These are phyloP conservation scores for Eleginops maclovinus DNA, from an alignment of 2,113 vertebrate genomes.

Conservation along the genomic window DNA sequence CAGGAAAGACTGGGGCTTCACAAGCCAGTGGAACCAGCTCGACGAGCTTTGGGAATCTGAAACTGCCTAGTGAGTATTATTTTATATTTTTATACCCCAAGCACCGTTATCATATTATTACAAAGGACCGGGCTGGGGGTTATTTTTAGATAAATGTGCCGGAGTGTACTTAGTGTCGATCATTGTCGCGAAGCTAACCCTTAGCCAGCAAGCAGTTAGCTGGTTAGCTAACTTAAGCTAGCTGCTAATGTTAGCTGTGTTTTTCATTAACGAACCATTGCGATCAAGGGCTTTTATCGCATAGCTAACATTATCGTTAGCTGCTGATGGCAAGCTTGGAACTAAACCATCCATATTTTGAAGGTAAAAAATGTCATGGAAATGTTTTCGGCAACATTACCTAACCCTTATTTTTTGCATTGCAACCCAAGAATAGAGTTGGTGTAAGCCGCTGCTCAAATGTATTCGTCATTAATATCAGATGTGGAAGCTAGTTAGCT, in stretches of 20 bases:
- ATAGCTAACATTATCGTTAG: slow-evolving; percentile 38
- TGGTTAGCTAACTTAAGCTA: slow-evolving; percentile 48
- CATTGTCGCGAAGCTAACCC: slow-evolving; percentile 57
- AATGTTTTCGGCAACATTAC: slow-evolving; percentile 9
- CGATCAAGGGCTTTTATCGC: slow-evolving; percentile 61
- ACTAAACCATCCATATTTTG: not conserved
- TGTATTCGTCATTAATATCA: slow-evolving; percentile 47
- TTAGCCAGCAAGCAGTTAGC: slow-evolving; percentile 58
- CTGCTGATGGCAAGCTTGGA: slow-evolving; percentile 3
- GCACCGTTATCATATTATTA: too few species aligned
- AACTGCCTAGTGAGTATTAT: slow-evolving; percentile 82
- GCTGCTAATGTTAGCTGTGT: slow-evolving; percentile 73
- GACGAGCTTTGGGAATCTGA: slow-evolving; percentile 85
- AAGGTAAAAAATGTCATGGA: not conserved
- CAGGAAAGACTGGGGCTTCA: slow-evolving; percentile 87
- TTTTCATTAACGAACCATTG: slow-evolving; percentile 67
- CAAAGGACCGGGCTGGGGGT: not conserved
- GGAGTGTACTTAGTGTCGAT: slow-evolving; percentile 51
- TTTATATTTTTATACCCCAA: not conserved
- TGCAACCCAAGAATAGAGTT: slow-evolving; percentile 24
- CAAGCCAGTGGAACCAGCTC: slow-evolving; percentile 84
- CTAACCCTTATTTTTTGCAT: slow-evolving; percentile 13
- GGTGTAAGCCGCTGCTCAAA: not conserved
- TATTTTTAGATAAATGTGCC: slow-evolving; percentile 20
- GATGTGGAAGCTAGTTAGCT: slow-evolving; percentile 41